These are phyloP conservation scores for Diplazon laetatorius DNA, from an alignment of 2,888 invertebrate genomes.

Conservation along the genomic window DNA sequence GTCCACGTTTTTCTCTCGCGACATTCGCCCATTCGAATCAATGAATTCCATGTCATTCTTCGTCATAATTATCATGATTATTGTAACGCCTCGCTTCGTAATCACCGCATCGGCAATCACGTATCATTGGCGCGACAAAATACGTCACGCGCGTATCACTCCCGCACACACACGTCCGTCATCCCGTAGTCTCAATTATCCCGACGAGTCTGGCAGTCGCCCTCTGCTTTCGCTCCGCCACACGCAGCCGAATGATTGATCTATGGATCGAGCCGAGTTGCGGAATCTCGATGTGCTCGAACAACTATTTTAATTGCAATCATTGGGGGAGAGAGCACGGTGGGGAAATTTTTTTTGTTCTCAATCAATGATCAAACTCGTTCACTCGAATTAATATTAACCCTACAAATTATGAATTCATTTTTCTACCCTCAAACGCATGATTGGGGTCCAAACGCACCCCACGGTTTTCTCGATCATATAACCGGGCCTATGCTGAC, in stretches of 20 bases:
- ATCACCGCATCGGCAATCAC: slow-evolving; percentile 19
- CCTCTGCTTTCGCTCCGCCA: neutral
- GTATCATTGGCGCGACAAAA: slow-evolving; percentile 43
- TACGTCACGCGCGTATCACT: slow-evolving; percentile 51
- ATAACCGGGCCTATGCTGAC: too few species aligned
- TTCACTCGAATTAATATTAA: too few species aligned
- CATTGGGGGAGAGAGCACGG: neutral
- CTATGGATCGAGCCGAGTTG: neutral
- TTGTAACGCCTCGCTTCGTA: neutral
- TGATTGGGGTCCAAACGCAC: too few species aligned
- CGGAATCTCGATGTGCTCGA: neutral
- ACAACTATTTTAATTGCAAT: neutral
- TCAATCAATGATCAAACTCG: too few species aligned
- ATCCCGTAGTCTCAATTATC: slow-evolving; percentile 58
- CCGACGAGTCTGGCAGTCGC: slow-evolving; percentile 16
- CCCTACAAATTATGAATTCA: too few species aligned
- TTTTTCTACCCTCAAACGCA: too few species aligned
- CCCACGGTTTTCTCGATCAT: too few species aligned
- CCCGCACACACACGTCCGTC: slow-evolving; percentile 46
- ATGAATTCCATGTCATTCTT: slow-evolving; percentile 51
- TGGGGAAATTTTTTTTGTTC: too few species aligned
- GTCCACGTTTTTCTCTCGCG: slow-evolving; percentile 2
- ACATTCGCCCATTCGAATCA: slow-evolving; percentile 27
- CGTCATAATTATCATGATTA: slow-evolving; percentile 49
- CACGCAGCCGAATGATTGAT: slow-evolving; percentile 20